Evolutionary conservation across 2,888 invertebrate species (phyloP), one percentile per base, ranked within the genome.

Genomic region (Catocala nupta): DNA sequence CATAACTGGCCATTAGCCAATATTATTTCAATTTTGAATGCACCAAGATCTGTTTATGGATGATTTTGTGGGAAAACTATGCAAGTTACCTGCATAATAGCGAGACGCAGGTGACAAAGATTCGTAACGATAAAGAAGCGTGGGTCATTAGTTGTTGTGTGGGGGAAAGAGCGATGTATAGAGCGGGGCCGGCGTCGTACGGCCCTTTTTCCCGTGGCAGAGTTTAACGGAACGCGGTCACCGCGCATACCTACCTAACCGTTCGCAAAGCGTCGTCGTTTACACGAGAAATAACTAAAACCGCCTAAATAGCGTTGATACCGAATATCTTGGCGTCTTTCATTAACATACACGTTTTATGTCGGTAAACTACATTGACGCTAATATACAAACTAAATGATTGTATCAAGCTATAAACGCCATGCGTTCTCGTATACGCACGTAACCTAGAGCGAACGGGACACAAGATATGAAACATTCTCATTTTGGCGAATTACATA

Each of bases 41-140:
- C 75, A 79, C 61, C 43, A 59, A 71, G 71, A 73, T 68, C 71
- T 71, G 75, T 73, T 77, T 76, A 77, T 69, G 72, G 70, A 81
- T 70, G 62, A 81, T 82, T 82, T 80, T 79, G 73, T 77, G 77
- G 9, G 68, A 78, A 83, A 85, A 80, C 70, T 68, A 69, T 81
- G 79, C 80, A 78, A 76, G 77, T 84, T 85, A 78, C 77, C 77
- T 82, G 77, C 73, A 83, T 85, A 83, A 85, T 87, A 90, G 86
- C 85, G 86, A 85, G 81, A 80, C 85, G 90, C 91, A 90, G 91
- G 91, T 91, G 92, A 91, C 90, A 90, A 90, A 87, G 84, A 89
- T 89, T 85, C 83, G 85, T 85, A 84, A 87, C 90, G 89, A 90
- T 91, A 88, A 89, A 90, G 87, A 88, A 89, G 90, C 91, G 91